These are phyloP conservation scores for Chaitophorus viminalis DNA, from an alignment of 2,888 invertebrate species.

Conservation along the genomic window DNA sequence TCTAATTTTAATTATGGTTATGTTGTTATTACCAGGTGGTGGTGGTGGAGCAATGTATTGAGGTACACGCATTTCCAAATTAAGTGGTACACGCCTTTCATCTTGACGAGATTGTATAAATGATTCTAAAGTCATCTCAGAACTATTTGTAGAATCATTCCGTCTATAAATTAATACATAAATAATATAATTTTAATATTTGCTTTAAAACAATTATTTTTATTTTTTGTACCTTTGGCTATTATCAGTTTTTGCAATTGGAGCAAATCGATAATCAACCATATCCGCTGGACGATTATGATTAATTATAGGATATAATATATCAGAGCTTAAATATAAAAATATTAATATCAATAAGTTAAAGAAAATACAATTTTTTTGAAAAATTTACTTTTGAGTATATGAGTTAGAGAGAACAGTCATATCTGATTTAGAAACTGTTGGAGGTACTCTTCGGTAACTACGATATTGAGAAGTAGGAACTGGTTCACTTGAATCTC, in stretches of 20 bases:
- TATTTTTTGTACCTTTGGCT: conserved; percentile 53
- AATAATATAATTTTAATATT: background rate
- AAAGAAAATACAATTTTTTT: no score
- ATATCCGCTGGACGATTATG: conserved; percentile 70
- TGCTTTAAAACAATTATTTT: background rate
- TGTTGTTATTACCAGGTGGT: conserved; percentile 65
- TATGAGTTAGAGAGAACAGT: conserved; percentile 25
- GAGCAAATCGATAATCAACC: conserved; percentile 67
- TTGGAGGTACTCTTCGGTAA: conserved; percentile 74
- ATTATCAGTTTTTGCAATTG: conserved; percentile 63
- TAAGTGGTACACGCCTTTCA: conserved; percentile 71
- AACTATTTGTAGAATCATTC: conserved; percentile 70
- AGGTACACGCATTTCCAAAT: conserved; percentile 62
- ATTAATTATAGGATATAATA: conserved; percentile 47
- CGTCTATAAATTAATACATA: conserved; percentile 36
- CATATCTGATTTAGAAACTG: conserved; percentile 64
- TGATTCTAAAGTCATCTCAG: conserved; percentile 81
- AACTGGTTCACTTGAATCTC: conserved; percentile 75
- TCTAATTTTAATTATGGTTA: conserved; percentile 6
- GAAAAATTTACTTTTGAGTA: conserved; percentile 56
- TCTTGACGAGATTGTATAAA: conserved; percentile 82
- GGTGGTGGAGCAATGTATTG: conserved; percentile 63
- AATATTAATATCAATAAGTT: background rate
- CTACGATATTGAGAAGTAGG: conserved; percentile 83
- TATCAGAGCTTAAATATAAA: conserved; percentile 49